Conservation (phyloP, 1,140 invertebrate genomes). For the Bombus affinis region DNA sequence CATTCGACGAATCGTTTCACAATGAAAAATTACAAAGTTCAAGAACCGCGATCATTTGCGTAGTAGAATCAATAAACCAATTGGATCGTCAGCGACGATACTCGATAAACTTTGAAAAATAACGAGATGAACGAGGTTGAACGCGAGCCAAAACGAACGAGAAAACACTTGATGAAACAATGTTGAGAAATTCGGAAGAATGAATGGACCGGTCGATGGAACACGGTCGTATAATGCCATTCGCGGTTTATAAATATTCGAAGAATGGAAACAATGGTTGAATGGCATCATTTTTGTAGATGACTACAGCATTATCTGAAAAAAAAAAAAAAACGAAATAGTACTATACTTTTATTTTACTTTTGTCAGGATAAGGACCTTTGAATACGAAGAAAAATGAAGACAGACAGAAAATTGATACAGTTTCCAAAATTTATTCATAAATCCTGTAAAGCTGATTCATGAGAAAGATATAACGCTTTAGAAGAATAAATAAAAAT, state of each 20-base stretch:
- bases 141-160: neutral
- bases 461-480: neutral
- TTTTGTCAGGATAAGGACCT: too few relatives aligned
- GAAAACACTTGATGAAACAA: neutral
- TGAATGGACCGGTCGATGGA: neutral
- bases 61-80: neutral
- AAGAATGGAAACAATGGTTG: neutral
- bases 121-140: neutral
- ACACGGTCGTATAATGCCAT: neutral
- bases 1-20: neutral
- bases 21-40: neutral
- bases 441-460: neutral
- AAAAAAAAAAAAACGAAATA: neutral
- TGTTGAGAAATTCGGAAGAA: conserved; percentile 11
- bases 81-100: neutral
- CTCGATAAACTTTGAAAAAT: neutral
- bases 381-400: neutral
- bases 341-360: neutral
- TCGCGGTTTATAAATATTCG: conserved; percentile 4
- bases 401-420: neutral
- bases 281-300: too few relatives aligned
- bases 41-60: neutral
- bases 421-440: neutral
- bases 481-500: too few relatives aligned
- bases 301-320: too few relatives aligned